Conservation (phyloP, 2,113 vertebrate species). For the Ammodytes dubius region DNA sequence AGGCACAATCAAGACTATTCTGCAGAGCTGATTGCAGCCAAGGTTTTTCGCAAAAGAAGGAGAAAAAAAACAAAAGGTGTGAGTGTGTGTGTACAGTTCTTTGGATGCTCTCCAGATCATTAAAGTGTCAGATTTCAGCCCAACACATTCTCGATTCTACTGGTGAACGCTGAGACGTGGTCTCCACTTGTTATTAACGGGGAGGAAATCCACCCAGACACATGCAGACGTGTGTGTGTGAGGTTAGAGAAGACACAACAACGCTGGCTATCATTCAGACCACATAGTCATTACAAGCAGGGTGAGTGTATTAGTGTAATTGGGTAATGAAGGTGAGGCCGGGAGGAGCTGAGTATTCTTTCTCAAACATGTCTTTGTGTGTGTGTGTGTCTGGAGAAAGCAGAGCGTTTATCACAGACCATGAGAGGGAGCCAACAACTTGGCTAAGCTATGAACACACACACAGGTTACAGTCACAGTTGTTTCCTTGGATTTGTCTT, state of each 20-base stretch:
- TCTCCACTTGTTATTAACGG: conserved; percentile 58
- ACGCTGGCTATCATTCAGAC: conserved; percentile 71
- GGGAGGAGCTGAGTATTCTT: conserved; percentile 48
- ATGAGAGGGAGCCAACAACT: conserved; percentile 57
- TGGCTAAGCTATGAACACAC: conserved; percentile 23
- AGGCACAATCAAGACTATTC: conserved; percentile 67
- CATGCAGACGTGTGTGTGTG: conserved; percentile 20
- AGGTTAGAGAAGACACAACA: conserved; percentile 54
- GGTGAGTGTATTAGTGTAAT: conserved; percentile 70
- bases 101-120: conserved; percentile 74
- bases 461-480: background rate
- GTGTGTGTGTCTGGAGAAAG: background rate
- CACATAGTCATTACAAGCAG: conserved; percentile 74
- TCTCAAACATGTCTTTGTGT: conserved; percentile 44
- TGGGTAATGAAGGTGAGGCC: conserved; percentile 72
- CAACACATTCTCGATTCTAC: conserved; percentile 63
- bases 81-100: conserved; percentile 53
- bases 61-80: conserved; percentile 31
- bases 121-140: conserved; percentile 79
- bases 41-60: conserved; percentile 65
- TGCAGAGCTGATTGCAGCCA: conserved; percentile 48
- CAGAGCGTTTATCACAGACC: conserved; percentile 19
- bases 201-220: conserved; percentile 65
- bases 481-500: background rate
- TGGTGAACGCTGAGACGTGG: conserved; percentile 50